Evolutionary conservation across 2,888 invertebrate species (phyloP), one percentile per base, ranked within the genome.

Genomic region (Itoplectis maculator): DNA sequence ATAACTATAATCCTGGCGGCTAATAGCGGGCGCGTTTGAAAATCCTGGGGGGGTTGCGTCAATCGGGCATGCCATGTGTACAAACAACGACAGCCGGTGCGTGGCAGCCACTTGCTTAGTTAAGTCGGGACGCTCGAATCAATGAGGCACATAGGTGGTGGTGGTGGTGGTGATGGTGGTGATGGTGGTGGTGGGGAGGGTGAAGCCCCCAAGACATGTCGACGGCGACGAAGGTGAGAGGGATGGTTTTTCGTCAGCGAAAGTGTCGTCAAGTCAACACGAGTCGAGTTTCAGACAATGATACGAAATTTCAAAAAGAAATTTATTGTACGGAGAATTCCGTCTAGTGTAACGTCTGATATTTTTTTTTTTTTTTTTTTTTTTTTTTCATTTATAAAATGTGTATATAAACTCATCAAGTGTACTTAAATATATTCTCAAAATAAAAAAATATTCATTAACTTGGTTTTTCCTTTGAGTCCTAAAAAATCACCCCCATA

Each of bases 41-140:
- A 66, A 66, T 56, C 47, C 23, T 35, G 15, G 29, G 79, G 35
- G 70, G 29, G 23, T 65, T 45, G 87, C 77, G 70, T 61, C 79
- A 82, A 82, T 82, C 79, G 79, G 82, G 59, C 75, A 40, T 87
- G 90, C 90, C 92, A 92, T 92, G 91, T 92, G 92, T 92, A 92
- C 91, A 92, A 92, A 92, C 91, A 92, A 86, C 89, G 90, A 91
- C 91, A 91, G 91, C 90, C 90, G 90, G 91, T 90, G 86, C 85
- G 61, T 2, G 15, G 35, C 63, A 83, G 66, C 86, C 89, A 89
- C 89, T 90, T 88, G 89, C 88, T 89, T 40, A 86, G 87, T 86
- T 88, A 86, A 84, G 72, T 83, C 81, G 82, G 82, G 81, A 82
- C 84, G 69, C 73, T 81, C 35, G 18, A 73, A 73, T 73, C 73